Base-by-base conservation (phyloP, 1,140 invertebrate species). In the Drosophila seguyi region DNA sequence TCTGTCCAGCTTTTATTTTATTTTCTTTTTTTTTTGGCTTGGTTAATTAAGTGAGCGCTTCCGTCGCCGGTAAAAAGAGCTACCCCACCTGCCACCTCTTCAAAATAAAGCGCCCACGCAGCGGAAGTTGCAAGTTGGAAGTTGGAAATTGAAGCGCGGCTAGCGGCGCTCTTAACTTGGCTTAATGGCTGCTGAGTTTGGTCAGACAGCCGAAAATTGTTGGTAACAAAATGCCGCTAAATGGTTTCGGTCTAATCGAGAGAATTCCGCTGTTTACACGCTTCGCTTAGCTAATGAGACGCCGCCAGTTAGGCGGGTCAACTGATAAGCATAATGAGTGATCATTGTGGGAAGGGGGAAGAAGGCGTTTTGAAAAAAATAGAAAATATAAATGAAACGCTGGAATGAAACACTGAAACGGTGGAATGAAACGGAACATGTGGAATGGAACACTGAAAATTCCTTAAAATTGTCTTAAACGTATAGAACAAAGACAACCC, bases 231-330 rank as follows among this genome's bases (percentile, higher is more conserved):
- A 78, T 47, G 80, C 81, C 84, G 85, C 84, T 88, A 90, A 88
- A 87, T 88, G 85, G 85, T 71, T 74, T 59, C 38, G 27, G 34
- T 48, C 77, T 84, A 81, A 80, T 67, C 68, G 73, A 67, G 68
- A 87, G 63, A 76, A 86, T 79, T 82, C 76, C 78, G 81, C 74
- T 90, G 81, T 90, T 90, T 90, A 90, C 85, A 90, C 85, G 85
- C 85, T 90, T 65, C 86, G 85, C 78, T 90, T 85, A 57, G 66
- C 85, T 88, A 88, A 88, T 88, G 81, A 87, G 79, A 42, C 47
- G 38, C 31, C 55, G 38, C 31, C 55, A 38, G 47, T 38, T 48
- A 41, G 38, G 36, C 39, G 47, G 41, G n/a, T 7, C 22, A 47
- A 69, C 44, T 74, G 72, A 73, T 73, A 73, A 73, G 45, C 34